Base-by-base conservation (phyloP, 1,140 invertebrate genomes). In the Harpegnathos saltator region DNA sequence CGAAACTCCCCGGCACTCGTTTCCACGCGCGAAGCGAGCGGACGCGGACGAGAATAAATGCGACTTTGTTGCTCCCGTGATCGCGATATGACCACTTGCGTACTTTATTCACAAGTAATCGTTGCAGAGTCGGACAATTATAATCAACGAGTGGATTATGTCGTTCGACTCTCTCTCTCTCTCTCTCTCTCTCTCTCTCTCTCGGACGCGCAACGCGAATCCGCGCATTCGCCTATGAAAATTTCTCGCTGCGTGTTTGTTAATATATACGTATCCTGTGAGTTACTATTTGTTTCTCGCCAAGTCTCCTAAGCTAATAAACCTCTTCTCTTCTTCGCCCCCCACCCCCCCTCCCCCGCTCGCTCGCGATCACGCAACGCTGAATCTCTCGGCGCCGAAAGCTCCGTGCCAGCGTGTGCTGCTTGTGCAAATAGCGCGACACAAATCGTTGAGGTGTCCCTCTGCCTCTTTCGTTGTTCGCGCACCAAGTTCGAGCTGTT, bases 401-500 rank as follows among this genome's bases (percentile, higher is more conserved):
- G 75, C 75, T 69, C 29, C 75, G 54, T 71, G 75, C 65, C 75
- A 58, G 65, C 65, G 44, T 69, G 75, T 69, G 75, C 63, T 69
- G 75, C 63, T 69, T 78, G 75, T 80, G 84, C 71, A 88, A 90
- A 90, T 85, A 86, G 89, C 69, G 88, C 85, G 81, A 68, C 91
- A 89, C 90, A 91, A 91, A 91, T 91, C 89, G 91, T 91, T 89
- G 87, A 80, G 86, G 83, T 91, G 90, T 91, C 90, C 82, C 85
- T 75, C 86, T 85, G 81, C 80, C 58, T 89, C 84, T 82, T 85
- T 82, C 83, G 74, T 38, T 59, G 69, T 78, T 62, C 80, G 71
- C 61, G 81, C 58, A 52, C 80, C 65, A 50, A 61, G 83, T 63
- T 84, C 69, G 84, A 72, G 66, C 61, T 82, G 50, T 72, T 59